Evolutionary conservation across 2,113 vertebrate species (phyloP).

Genomic region (Telmatochromis sp.): DNA sequence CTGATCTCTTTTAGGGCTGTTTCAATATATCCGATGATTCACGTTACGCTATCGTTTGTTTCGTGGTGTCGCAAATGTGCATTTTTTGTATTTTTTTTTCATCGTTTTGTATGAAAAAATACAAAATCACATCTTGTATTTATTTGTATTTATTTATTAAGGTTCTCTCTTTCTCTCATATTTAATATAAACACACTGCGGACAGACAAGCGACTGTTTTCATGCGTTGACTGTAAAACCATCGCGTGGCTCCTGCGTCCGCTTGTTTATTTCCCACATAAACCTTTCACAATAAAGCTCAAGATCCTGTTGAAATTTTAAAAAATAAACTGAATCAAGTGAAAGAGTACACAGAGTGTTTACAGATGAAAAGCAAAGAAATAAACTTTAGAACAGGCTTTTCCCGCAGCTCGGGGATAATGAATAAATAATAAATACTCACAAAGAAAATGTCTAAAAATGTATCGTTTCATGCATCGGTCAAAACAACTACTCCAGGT

Average conservation of each 20-base stretch:
- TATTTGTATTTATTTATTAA: background rate
- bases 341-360: background rate
- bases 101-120: background rate
- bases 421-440: background rate
- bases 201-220: background rate
- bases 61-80: accelerated
- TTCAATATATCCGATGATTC: accelerated
- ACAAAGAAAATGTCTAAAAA: background rate
- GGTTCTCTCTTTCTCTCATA: background rate
- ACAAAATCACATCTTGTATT: accelerated
- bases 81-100: background rate
- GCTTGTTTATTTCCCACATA: background rate
- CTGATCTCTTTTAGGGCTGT: background rate
- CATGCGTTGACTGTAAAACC: accelerated
- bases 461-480: background rate
- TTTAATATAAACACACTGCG: accelerated
- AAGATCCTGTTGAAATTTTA: accelerated
- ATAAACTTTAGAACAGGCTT: background rate
- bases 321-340: background rate
- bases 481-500: background rate
- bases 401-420: accelerated
- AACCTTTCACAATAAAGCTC: background rate
- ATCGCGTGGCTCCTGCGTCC: accelerated
- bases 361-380: background rate
- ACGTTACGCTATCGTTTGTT: accelerated